phyloP scores from a whole-genome alignment of 2,888 invertebrate species.

The Meghimatium bilineatum region DNA sequence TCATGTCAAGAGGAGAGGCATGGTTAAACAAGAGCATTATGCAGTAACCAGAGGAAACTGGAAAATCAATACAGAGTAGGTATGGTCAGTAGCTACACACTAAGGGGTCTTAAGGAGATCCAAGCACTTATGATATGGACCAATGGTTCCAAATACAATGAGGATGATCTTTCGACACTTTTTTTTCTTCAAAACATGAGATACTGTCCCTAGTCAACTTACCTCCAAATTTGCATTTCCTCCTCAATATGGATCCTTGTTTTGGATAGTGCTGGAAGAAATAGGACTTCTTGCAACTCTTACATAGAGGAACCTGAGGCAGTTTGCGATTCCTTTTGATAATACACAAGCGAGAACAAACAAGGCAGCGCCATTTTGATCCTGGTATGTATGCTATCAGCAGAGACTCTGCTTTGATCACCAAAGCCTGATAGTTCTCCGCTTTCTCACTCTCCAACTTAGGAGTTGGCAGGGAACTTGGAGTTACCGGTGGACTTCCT shows the following conservation, averaged over 20 bases:
- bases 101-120: no score
- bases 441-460: neutral
- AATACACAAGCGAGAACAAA: conserved; percentile 21
- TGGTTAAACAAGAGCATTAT: no score
- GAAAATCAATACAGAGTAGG: no score
- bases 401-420: conserved; percentile 26
- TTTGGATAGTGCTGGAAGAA: conserved; percentile 23
- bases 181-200: no score
- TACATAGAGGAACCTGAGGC: conserved; percentile 42
- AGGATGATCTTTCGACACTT: no score
- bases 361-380: conserved; percentile 26
- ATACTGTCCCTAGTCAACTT: neutral
- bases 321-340: conserved; percentile 42
- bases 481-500: conserved; percentile 40
- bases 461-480: conserved; percentile 10
- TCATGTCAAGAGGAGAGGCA: no score
- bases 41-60: no score
- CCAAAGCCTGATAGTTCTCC: conserved; percentile 26
- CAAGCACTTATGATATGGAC: no score
- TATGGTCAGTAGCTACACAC: no score
- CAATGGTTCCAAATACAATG: no score
- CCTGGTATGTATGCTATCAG: conserved; percentile 3
- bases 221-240: conserved; percentile 31
- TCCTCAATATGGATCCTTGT: neutral
- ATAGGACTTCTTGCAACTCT: conserved; percentile 38